Conservation (phyloP, 1,140 invertebrate genomes). For the Grapholita molesta region DNA sequence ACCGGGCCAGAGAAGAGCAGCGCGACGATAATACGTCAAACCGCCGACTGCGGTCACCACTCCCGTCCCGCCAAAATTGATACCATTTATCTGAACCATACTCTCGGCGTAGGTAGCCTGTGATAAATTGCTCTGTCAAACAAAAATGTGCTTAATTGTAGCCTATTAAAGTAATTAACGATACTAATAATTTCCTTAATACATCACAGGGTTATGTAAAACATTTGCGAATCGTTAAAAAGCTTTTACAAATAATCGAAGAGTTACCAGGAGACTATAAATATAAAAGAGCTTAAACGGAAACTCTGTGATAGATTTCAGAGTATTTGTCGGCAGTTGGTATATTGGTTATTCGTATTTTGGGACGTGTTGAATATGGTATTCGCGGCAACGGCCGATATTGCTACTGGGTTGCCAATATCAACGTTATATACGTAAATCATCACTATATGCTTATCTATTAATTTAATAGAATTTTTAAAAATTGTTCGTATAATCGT, state of each 20-base stretch:
- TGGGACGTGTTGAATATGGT: constrained; percentile 10
- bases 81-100: constrained; percentile 29
- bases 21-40: constrained; percentile 63
- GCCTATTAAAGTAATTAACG: background rate
- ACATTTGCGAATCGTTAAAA: too few relatives aligned
- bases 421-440: background rate
- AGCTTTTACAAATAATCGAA: too few relatives aligned
- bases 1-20: constrained; percentile 56
- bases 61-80: constrained; percentile 50
- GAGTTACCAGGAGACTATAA: background rate
- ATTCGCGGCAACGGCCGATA: background rate
- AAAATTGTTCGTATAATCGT: background rate
- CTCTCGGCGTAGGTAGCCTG: background rate
- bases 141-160: constrained; percentile 2
- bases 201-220: background rate
- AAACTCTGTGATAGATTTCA: background rate
- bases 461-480: background rate
- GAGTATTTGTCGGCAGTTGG: constrained; percentile 26
- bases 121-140: background rate
- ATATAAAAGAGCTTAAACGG: background rate
- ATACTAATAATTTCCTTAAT: background rate
- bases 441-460: background rate
- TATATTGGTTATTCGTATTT: constrained; percentile 25
- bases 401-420: background rate
- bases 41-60: constrained; percentile 52